Conservation (phyloP, 2,113 vertebrate species). For the Hyla sarda region DNA sequence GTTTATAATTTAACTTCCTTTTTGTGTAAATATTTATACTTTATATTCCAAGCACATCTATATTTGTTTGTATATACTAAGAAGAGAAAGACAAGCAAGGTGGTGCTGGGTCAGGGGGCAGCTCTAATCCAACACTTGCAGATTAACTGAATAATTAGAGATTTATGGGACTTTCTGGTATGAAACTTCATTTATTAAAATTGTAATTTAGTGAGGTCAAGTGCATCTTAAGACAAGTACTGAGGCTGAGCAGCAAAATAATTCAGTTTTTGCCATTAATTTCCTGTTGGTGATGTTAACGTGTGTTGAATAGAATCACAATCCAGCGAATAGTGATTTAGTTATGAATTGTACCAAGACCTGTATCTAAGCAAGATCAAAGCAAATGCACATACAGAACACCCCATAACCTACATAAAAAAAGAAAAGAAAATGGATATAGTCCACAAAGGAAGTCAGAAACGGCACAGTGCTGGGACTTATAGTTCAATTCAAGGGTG, state of each 20-base stretch:
- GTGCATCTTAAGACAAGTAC: not conserved
- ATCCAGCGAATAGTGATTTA: not conserved
- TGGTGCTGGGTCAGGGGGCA: not conserved
- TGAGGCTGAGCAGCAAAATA: not conserved
- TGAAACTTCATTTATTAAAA: constrained; percentile 14
- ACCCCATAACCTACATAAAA: not conserved
- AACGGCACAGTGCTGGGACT: too few species aligned
- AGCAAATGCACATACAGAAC: not conserved
- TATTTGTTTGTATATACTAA: not conserved
- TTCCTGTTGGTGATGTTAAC: not conserved
- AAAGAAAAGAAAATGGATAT: too few species aligned
- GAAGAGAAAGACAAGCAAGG: constrained; percentile 1
- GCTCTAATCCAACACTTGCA: constrained; percentile 28
- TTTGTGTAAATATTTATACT: not conserved
- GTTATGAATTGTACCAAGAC: not conserved
- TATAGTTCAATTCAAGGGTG: too few species aligned
- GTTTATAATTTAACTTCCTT: not conserved
- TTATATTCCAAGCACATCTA: not conserved
- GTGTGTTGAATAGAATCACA: not conserved
- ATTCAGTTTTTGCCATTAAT: constrained; percentile 3
- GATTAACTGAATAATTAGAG: constrained; percentile 41
- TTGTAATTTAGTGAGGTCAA: constrained; percentile 25
- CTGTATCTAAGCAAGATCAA: not conserved
- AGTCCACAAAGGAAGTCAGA: too few species aligned
- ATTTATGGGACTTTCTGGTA: not conserved